phyloP scores from a whole-genome alignment of 92 coral and sea anemone genomes.

The Epizoanthus fatuus region DNA sequence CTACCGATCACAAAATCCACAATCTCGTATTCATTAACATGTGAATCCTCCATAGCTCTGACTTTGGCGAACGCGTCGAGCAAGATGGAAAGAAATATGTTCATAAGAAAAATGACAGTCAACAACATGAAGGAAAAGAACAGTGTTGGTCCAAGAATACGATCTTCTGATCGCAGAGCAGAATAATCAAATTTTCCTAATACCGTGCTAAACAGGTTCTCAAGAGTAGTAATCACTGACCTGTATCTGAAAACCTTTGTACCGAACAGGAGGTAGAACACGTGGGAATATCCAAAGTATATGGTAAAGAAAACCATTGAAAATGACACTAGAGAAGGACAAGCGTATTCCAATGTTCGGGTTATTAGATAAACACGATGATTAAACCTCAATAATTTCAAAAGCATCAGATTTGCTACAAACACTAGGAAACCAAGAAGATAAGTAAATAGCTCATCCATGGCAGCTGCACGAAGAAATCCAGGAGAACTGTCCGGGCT shows the following conservation, averaged over 20 bases:
- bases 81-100: constrained; percentile 83
- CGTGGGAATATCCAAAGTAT: constrained; percentile 68
- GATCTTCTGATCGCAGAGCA: constrained; percentile 54
- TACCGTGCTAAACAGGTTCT: constrained; percentile 70
- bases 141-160: constrained; percentile 76
- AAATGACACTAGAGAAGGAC: constrained; percentile 71
- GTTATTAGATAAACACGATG: constrained; percentile 82
- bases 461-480: constrained; percentile 72
- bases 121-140: constrained; percentile 84
- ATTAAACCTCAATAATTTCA: constrained; percentile 90
- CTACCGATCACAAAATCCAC: constrained; percentile 66
- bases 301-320: constrained; percentile 75
- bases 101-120: constrained; percentile 82
- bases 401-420: constrained; percentile 80
- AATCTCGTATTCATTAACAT: constrained; percentile 71
- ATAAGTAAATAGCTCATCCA: constrained; percentile 83
- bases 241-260: constrained; percentile 59
- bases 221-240: constrained; percentile 64
- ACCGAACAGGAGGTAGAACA: constrained; percentile 76
- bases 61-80: constrained; percentile 91
- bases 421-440: constrained; percentile 77
- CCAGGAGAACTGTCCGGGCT: constrained; percentile 68
- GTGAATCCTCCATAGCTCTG: constrained; percentile 58
- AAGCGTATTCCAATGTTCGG: constrained; percentile 73
- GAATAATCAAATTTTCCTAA: constrained; percentile 86